Percentiles rank a stretch among this genome's conserved stretches.
Conservation (phyloP, 2,113 vertebrate genomes). For the Lepus timidus region DNA sequence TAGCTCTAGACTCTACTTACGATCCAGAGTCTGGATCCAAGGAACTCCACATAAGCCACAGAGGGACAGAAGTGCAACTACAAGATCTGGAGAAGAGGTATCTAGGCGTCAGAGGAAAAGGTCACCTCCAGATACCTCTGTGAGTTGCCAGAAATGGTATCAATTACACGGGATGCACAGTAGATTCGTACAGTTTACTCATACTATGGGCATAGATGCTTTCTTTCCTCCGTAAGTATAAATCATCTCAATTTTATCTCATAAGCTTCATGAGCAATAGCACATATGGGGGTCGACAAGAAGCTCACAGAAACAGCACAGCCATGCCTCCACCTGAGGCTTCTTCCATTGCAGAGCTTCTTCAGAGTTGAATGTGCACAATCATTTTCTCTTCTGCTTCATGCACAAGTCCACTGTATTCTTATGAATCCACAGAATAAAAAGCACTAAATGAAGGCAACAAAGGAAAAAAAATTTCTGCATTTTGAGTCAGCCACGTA, state of each 20-base stretch:
- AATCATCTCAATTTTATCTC: neutral
- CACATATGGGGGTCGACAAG: neutral
- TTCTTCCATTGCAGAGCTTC: neutral
- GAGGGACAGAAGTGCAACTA: neutral
- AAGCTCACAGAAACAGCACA: neutral
- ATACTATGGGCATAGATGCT: neutral
- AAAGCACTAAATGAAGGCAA: neutral
- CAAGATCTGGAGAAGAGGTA: neutral
- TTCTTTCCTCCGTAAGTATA: neutral
- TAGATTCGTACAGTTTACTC: accelerated
- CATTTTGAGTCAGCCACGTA: neutral
- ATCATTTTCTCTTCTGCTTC: neutral
- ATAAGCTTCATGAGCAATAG: neutral
- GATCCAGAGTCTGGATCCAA: neutral
- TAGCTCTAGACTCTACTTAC: neutral
- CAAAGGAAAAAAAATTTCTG: neutral
- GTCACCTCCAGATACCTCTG: neutral
- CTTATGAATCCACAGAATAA: neutral
- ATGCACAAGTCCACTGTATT: neutral
- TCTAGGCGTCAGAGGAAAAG: too few relatives aligned
- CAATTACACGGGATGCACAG: too few relatives aligned
- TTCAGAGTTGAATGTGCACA: neutral
- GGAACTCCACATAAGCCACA: neutral
- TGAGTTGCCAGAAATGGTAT: neutral
- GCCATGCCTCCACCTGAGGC: neutral